Conservation (phyloP, 2,888 invertebrate species). For the Masnerella sp. region DNA sequence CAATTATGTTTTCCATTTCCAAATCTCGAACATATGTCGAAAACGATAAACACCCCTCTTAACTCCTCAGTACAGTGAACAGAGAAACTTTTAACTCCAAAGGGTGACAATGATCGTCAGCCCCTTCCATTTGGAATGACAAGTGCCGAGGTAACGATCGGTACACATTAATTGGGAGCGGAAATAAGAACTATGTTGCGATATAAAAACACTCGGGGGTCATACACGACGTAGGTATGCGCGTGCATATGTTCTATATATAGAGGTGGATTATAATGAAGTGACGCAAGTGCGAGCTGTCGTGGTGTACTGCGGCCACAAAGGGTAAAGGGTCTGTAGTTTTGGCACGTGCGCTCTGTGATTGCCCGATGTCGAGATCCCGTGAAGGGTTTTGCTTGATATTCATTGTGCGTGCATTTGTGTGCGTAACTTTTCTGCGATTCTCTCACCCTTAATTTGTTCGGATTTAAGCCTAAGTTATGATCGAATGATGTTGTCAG, state of each 20-base stretch:
- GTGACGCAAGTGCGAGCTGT: constrained; percentile 61
- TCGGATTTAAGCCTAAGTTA: no score
- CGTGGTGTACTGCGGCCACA: constrained; percentile 59
- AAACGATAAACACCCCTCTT: no score
- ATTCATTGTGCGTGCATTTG: constrained; percentile 65
- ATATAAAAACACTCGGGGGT: constrained; percentile 43
- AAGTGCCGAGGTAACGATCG: constrained; percentile 42
- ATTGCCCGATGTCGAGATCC: constrained; percentile 66
- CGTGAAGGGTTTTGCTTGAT: constrained; percentile 61
- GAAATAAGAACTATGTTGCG: constrained; percentile 43
- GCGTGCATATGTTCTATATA: constrained; percentile 26
- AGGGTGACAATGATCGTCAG: constrained; percentile 37
- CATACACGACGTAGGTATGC: constrained; percentile 36
- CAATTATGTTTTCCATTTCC: no score
- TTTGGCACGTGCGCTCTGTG: constrained; percentile 67
- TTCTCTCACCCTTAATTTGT: no score
- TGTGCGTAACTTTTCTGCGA: constrained; percentile 40
- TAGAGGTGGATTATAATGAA: constrained; percentile 50
- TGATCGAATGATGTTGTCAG: no score
- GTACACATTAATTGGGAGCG: constrained; percentile 45
- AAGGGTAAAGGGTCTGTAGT: constrained; percentile 61
- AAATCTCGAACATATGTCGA: no score
- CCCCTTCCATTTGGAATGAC: constrained; percentile 34
- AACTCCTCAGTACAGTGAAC: no score
- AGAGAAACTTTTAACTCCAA: constrained; percentile 20